Evolutionary conservation across 2,113 vertebrate genomes (phyloP), one percentile per base, ranked within the genome.

Genomic region (Phaetusa simplex): DNA sequence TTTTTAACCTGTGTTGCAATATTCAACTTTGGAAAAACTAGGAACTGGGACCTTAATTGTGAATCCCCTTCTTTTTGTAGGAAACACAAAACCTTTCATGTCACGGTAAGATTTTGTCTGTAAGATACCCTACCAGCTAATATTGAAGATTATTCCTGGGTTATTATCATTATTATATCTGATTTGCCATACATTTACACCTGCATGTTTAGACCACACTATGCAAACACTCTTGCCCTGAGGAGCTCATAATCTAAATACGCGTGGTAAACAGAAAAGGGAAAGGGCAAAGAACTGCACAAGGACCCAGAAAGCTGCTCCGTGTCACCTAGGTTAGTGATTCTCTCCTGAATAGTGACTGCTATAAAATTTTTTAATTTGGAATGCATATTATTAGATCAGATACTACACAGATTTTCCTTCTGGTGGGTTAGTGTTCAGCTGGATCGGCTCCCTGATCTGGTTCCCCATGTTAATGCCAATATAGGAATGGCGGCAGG

Each of bases 311-410:
- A 82, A 49, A 92, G 15, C 66, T 93, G 70, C 21, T 58, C 47
- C 0, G 0, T 17, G 36, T 34, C 34, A 69, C 29, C 23, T 16
- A 67, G n/a, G 22, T 71, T 47, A 42, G 29, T 22, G 42, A 29
- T 45, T 74, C 65, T 87, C 65, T 85, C 9, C 38, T 71, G 42
- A 53, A 38, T 2, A 58, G 30, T 36, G 42, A 59, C 65, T 67
- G n/a, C 79, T 83, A 95, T 58, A 69, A 85, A 85, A 72, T 61
- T 0, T 55, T n/a, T 72, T 61, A 8, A n/a, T 71, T 78, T 55
- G 38, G 30, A 40, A 59, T 77, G 27, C 61, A 66, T 36, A 86
- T 76, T 43, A 52, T 69, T 69, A 38, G 74, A 90, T 18, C 24
- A 32, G 53, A 38, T 50, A 59, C 9, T 72, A 72, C 34, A 23